Evolutionary conservation across 2,113 vertebrate genomes (phyloP), one percentile per base, ranked within the genome.

Genomic region (Dasypus novemcinctus): DNA sequence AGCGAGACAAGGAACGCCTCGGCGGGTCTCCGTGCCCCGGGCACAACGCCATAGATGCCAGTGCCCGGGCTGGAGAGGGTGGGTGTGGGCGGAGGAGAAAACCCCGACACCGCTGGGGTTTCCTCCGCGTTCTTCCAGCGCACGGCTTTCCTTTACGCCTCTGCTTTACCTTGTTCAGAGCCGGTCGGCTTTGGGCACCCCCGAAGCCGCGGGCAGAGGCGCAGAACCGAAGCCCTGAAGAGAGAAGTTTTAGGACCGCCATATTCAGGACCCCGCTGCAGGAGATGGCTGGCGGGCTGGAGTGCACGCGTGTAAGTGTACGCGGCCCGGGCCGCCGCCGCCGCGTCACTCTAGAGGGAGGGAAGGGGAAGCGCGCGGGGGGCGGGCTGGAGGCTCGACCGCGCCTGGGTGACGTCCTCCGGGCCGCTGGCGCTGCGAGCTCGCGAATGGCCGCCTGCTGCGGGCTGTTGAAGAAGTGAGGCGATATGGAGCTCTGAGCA

Each of bases 91-190:
- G 14, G 29, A 25, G 41, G 29, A 29, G 41, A 5, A 17, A 25
- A 29, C 17, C 10, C 63, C 27, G 46, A 57, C 69, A 15, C 68
- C 72, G 7, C 72, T 27, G 23, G 49, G 43, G 2, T 33, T 43
- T 27, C n/a, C 38, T 43, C 69, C 20, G 81, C 71, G 33, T 2
- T 31, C 61, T 41, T 82, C 64, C 72, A 20, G 54, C 63, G 76
- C 23, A 68, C 38, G 80, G 57, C 76, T 59, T 57, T 52, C 52
- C 18, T 23, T 41, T 13, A 4, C 23, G 0, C 43, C 1, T 1
- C 21, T n/a, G 1, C 36, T 52, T 97, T 96, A 98, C 98, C 98
- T 98, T 86, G 59, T 80, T n/a, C 61, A 41, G 84, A 23, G 15
- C 15, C 41, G 71, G 10, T 13, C 52, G 23, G 9, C 36, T 7